Evolutionary conservation across 1,140 invertebrate species (phyloP), one percentile per base, ranked within the genome.

Genomic region (Trigoniulus corallinus): DNA sequence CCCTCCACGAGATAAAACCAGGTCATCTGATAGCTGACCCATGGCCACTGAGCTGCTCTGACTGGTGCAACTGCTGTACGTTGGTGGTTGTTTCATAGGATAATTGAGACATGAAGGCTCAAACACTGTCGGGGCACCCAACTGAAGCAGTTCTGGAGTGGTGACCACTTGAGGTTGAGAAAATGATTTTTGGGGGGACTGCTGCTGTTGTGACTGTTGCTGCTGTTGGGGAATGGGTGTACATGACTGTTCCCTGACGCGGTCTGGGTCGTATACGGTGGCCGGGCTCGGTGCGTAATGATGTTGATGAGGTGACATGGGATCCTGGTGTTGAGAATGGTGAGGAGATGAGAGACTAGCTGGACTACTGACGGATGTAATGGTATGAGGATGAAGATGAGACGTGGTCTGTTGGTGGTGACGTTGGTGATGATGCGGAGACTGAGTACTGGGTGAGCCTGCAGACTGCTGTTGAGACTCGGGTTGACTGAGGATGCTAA

Each of bases 41-140:
- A 56, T 54, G 25, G 29, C 7, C 15, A 34, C 15, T 7, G 15
- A 7, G 7, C 7, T 7, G 29, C 7, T 34, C 15, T 34, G 29
- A 7, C 7, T 34, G 15, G 29, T 34, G 47, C 63, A 64, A 49
- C 63, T 64, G 42, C 57, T 64, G 54, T 66, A 69, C 10, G 62
- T 57, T 20, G 63, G 64, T 15, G 64, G 64, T 47, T 68, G 67
- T 52, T 68, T 68, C 29, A 67, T 52, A 21, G 59, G 22, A 29
- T 54, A 60, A 27, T 54, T 55, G 7, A 39, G 24, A 1, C 22
- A 21, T 1, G 47, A 25, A 12, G 47, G 20, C 15, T 47, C 41
- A 21, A 47, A 51, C 7, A 34, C 29, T 7, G 7, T 34, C 29
- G 29, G 7, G 15, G 42, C 18, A 43, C 39, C 34, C 23, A 27